Conservation (phyloP, 2,797 vertebrate genomes). For the Podargus strigoides region DNA sequence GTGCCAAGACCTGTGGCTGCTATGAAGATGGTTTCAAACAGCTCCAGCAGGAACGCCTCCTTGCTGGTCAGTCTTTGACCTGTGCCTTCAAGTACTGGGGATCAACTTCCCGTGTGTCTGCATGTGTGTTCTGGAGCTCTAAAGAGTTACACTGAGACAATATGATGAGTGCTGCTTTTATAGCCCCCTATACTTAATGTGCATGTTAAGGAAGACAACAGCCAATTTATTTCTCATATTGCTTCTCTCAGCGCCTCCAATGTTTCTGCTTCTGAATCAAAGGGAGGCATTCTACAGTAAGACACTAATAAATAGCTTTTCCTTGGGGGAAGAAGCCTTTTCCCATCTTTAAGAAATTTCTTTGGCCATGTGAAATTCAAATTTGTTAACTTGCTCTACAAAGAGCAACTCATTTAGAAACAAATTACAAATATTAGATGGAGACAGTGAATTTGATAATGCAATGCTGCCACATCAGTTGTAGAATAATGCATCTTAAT, state of each 20-base stretch:
- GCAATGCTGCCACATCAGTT: conserved; percentile 60
- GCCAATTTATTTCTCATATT: background rate
- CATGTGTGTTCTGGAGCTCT: background rate
- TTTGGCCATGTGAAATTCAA: conserved; percentile 61
- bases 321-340: conserved; percentile 59
- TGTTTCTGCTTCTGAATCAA: conserved; percentile 29
- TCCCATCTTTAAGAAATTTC: conserved; percentile 54
- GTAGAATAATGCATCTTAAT: conserved; percentile 78
- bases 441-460: conserved; percentile 59
- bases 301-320: conserved; percentile 48
- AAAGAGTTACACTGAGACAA: background rate
- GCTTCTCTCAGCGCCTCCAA: background rate
- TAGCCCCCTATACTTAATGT: background rate
- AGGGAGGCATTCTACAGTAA: conserved; percentile 30
- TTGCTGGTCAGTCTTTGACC: background rate
- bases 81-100: background rate
- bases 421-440: conserved; percentile 73
- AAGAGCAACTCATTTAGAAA: conserved; percentile 76
- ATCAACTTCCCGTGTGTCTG: background rate
- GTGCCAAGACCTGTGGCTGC: background rate
- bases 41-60: background rate
- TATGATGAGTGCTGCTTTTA: background rate
- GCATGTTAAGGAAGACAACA: background rate
- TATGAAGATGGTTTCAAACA: background rate
- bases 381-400: conserved; percentile 65